Evolutionary conservation across 2,113 vertebrate species (phyloP).

Genomic region (Anoura caudifer): DNA sequence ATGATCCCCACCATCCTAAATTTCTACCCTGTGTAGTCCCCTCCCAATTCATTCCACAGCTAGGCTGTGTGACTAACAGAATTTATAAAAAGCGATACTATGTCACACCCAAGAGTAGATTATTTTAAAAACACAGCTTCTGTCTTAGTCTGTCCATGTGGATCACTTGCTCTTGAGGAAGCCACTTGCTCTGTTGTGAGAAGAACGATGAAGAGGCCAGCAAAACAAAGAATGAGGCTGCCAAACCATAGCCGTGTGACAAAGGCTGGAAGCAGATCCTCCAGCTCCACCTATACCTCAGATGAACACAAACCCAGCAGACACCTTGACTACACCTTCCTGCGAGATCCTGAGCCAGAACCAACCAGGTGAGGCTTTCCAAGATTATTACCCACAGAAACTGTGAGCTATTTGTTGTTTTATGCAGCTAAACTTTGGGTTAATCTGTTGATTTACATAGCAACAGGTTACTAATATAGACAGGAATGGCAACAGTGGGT

Average conservation of each 20-base stretch:
- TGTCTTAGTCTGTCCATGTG: background rate
- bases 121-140: background rate
- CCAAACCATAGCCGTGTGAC: background rate
- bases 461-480: background rate
- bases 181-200: background rate
- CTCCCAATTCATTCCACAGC: background rate
- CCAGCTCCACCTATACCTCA: background rate
- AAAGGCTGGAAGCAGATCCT: background rate
- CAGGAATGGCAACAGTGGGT: background rate
- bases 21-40: background rate
- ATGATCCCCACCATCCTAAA: background rate
- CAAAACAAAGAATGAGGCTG: background rate
- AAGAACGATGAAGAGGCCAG: background rate
- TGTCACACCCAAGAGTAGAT: slow-evolving; percentile 5
- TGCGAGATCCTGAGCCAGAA: background rate
- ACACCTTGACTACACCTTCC: background rate
- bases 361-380: background rate
- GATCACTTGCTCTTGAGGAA: background rate
- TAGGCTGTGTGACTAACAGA: background rate
- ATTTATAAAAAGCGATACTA: background rate
- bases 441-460: background rate
- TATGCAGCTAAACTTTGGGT: background rate
- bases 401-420: background rate
- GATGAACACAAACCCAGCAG: background rate
- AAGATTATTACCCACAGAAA: background rate